Conservation (phyloP, 2,888 invertebrate species). For the Lypha dubia region DNA sequence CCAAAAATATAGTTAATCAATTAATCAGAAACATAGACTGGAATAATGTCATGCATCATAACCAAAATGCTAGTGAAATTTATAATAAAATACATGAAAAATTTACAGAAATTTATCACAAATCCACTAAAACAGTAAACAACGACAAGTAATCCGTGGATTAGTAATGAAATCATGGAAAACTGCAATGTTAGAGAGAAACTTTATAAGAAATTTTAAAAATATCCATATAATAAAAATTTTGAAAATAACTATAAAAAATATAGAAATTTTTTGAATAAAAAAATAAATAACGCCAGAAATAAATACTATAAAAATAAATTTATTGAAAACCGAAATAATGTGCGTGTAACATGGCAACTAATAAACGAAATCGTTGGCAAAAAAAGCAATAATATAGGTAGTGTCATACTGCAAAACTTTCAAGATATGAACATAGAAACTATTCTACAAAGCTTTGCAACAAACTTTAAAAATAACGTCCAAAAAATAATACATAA, state of each 20-base stretch:
- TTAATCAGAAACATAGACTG: not conserved
- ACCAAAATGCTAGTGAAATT: not conserved
- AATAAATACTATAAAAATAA: constrained; percentile 18
- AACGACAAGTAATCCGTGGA: not conserved
- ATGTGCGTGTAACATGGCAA: not conserved
- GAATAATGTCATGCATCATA: not conserved
- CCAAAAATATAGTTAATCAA: not conserved
- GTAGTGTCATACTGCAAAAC: not conserved
- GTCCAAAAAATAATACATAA: constrained; percentile 5
- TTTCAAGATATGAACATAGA: not conserved
- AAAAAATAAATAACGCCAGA: constrained; percentile 4
- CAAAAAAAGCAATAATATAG: not conserved
- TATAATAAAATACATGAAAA: not conserved
- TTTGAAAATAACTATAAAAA: not conserved
- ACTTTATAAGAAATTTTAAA: not conserved
- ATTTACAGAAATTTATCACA: constrained; percentile 5
- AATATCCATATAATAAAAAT: not conserved
- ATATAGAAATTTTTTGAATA: not conserved
- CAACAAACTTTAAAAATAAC: constrained; percentile 8
- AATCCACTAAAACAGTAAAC: not conserved
- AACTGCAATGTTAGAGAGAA: not conserved
- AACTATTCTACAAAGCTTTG: not conserved
- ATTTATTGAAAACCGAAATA: constrained; percentile 3
- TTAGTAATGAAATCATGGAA: not conserved
- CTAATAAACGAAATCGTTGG: not conserved